Percentiles rank a stretch among this genome's conserved stretches.
Conservation (phyloP, 2,888 invertebrate genomes). For the Tupiocoris notatus region DNA sequence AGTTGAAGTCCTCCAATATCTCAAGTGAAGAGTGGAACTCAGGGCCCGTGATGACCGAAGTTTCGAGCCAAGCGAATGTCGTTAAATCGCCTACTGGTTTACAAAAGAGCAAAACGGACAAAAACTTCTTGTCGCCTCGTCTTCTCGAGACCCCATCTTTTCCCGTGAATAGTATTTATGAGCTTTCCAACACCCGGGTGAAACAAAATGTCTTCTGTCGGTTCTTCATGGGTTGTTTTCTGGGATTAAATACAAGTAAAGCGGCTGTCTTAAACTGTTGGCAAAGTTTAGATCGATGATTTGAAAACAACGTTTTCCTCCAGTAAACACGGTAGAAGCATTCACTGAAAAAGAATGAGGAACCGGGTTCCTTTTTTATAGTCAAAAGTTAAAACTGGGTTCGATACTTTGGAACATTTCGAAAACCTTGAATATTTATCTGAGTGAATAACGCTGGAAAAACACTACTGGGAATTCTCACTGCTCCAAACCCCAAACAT, state of each 20-base stretch:
- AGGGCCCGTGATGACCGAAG: background rate
- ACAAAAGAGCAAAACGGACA: background rate
- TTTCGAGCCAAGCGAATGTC: background rate
- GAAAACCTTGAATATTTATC: background rate
- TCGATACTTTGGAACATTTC: background rate
- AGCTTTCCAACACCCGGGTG: background rate
- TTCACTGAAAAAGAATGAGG: no score
- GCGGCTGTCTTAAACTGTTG: background rate
- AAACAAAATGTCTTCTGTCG: background rate
- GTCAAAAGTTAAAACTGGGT: no score
- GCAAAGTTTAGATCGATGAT: background rate
- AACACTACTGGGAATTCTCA: background rate
- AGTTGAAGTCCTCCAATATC: background rate
- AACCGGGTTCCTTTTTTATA: no score
- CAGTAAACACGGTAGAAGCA: background rate
- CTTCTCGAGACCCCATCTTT: no score
- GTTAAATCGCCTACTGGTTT: background rate
- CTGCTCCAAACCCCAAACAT: background rate
- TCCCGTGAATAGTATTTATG: background rate
- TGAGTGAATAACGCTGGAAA: no score
- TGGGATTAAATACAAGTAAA: background rate
- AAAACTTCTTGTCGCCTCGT: background rate
- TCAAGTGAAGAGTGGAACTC: background rate
- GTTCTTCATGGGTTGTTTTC: background rate
- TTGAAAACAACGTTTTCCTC: background rate